Evolutionary conservation across 2,888 invertebrate species (phyloP), one percentile per base, ranked within the genome.

Genomic region (Drosophila paucipuncta): DNA sequence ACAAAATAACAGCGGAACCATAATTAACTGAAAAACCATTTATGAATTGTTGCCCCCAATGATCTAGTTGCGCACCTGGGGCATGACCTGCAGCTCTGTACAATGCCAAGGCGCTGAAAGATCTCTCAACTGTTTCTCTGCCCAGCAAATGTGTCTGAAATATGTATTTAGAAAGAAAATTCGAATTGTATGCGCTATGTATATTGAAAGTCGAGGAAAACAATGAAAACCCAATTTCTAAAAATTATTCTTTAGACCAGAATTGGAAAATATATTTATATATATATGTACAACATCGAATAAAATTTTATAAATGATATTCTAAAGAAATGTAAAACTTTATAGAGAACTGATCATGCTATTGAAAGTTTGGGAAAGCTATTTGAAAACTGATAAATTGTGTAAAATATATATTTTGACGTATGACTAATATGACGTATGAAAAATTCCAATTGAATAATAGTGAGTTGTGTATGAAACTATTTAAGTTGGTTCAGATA

Each of bases 1-100:
- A 84, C 85, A 76, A 64, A 52, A 66, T 58, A 60, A 55, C 53
- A 68, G n/a, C 68, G 68, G 18, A 63, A 30, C 28, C 30, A 52
- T 63, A 55, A 69, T 79, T 69, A 62, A 60, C 60, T 33, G 35
- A 33, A 31, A 64, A 49, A 58, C 30, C 43, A 76, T 80, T 68
- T 66, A 68, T 54, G 54, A 59, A 37, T 5, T 54, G 68, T 35
- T 55, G 31, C 50, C 37, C 49, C 25, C 50, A 35, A 41, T 43
- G 54, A 54, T 50, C 62, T 28, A 25, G 33, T n/a, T 35, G 28
- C 60, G 57, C 49, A 75, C 70, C 80, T 80, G 70, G 80, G 39
- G 30, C 62, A 52, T 66, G 43, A 74, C 52, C 66, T 63, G 55
- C 30, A 18, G 35, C 30, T 37, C 16, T 49, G 47, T 18, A 30